phyloP scores from a whole-genome alignment of 30 jellyfish, hydroid and myxozoan species.

The Aurelia sp. region DNA sequence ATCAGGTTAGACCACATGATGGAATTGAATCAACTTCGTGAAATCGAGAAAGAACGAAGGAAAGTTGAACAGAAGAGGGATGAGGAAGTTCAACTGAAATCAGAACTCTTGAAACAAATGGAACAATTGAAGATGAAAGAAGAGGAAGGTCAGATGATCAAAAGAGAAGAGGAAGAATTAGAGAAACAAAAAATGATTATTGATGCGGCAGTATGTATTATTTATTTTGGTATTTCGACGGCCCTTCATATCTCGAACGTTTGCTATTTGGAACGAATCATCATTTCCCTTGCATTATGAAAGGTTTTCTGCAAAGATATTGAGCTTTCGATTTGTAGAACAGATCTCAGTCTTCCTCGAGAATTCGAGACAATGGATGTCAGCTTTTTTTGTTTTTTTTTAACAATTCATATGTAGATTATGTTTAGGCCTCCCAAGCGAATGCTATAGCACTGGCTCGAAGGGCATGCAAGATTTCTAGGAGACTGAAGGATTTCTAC shows the following conservation, averaged over 20 bases:
- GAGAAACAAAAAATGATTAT: conserved; percentile 33
- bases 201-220: conserved; percentile 68
- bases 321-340: too few relatives aligned
- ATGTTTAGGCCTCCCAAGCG: not conserved
- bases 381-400: too few relatives aligned
- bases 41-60: conserved; percentile 55
- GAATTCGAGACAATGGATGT: too few relatives aligned
- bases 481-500: too few relatives aligned
- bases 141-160: conserved; percentile 82
- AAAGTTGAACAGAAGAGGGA: conserved; percentile 33
- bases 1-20: conserved; percentile 62
- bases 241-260: not conserved
- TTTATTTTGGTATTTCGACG: not conserved
- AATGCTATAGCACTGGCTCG: too few relatives aligned
- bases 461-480: too few relatives aligned
- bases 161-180: conserved; percentile 74
- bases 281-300: not conserved
- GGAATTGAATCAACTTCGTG: conserved; percentile 60
- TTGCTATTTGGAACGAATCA: not conserved
- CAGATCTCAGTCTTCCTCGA: too few relatives aligned
- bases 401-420: not conserved
- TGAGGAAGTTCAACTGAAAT: conserved; percentile 44
- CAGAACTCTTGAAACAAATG: conserved; percentile 68
- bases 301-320: not conserved
- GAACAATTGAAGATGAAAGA: conserved; percentile 72